Base-by-base conservation (phyloP, 92 coral and sea anemone genomes). In the Epizoanthus ramosus region DNA sequence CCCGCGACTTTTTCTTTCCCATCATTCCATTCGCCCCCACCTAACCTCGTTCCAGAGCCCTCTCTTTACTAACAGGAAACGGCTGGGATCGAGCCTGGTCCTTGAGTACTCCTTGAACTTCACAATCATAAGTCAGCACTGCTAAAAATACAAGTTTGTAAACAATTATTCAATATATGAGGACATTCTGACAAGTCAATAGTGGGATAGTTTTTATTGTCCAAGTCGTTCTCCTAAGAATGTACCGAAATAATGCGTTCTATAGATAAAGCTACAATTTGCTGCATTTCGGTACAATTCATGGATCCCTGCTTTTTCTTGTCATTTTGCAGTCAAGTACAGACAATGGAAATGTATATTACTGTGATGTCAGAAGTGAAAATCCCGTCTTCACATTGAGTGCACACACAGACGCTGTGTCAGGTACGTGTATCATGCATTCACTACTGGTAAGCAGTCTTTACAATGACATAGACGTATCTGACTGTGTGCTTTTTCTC, bases 291-390 rank as follows among this genome's bases (percentile, higher is more conserved):
- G 1, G 21, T 71, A 22, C 18, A 6, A 15, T 7, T 35, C n/a
- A 19, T 57, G 14, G 8, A n/a, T 58, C 3, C 39, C 16, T 0
- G 63, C 6, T 9, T 3, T 18, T 3, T 8, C 0, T 45, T 13
- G 5, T 59, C 45, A 69, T 4, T 60, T 45, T 47, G 12, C 73
- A 95, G 98, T 89, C 90, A 5, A 94, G 99, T 85, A 92, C 99
- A 65, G 99, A 96, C 70, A 87, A 85, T 82, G 99, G 99, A 52
- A 89, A 80, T 74, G 95, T 96, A 16, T 96, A 86, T 77, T 92
- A 90, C 56, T 96, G 98, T 88, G 99, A 96, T 59, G 99, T 96
- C 57, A 87, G 99, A 79, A 92, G 87, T 54, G 96, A 93, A 74
- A 63, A 68, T 8, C 97, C 99, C 9, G 93, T 96, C 53, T 96